Evolutionary conservation across 2,888 invertebrate genomes (phyloP).

Genomic region (Rotaria socialis): DNA sequence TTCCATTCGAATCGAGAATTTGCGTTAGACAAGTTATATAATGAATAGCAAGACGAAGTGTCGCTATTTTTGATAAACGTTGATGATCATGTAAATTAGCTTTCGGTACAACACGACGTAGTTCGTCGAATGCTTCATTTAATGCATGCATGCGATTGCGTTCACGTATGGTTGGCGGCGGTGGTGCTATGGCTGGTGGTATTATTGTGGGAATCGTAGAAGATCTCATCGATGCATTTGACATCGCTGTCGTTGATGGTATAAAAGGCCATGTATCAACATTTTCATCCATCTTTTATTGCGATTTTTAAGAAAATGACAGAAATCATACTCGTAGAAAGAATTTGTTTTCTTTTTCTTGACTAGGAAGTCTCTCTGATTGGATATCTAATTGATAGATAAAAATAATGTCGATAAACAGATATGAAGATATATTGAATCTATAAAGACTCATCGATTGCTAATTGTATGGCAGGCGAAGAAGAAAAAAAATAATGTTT

Average conservation of each 20-base stretch:
- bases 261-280: background rate
- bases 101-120: constrained; percentile 57
- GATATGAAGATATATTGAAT: background rate
- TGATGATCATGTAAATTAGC: constrained; percentile 57
- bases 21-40: constrained; percentile 55
- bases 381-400: constrained; percentile 18
- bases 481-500: background rate
- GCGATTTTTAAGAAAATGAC: background rate
- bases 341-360: background rate
- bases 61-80: constrained; percentile 59
- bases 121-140: constrained; percentile 58
- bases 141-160: constrained; percentile 58
- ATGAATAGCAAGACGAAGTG: constrained; percentile 57
- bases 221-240: background rate
- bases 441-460: background rate
- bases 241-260: background rate
- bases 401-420: constrained; percentile 9
- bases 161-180: constrained; percentile 53
- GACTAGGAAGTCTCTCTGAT: background rate
- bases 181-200: background rate
- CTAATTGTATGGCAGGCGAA: background rate
- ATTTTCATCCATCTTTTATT: background rate
- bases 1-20: constrained; percentile 46
- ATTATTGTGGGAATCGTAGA: background rate
- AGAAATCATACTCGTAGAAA: background rate